phyloP scores from a whole-genome alignment of 2,797 vertebrate genomes.

The Pachyuromys duprasi region DNA sequence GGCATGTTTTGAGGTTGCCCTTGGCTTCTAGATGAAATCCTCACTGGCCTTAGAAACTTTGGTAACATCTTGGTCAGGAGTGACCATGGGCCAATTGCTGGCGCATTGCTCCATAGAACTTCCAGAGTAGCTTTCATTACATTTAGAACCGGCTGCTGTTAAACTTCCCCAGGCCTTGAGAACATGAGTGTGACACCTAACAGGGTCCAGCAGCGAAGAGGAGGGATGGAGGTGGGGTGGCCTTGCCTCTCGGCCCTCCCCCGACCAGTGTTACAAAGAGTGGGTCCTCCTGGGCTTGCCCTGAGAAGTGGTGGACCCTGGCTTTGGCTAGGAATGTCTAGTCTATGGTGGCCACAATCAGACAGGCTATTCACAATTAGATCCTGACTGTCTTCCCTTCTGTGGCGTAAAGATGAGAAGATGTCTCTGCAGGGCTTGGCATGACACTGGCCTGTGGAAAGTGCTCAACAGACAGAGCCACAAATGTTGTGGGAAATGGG shows the following conservation, averaged over 20 bases:
- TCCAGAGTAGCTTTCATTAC: neutral
- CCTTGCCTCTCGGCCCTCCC: neutral
- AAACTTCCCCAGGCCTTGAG: neutral
- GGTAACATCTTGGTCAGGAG: neutral
- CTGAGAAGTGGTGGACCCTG: neutral
- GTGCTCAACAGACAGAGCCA: neutral
- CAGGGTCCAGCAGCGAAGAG: neutral
- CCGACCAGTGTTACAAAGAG: neutral
- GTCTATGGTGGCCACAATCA: neutral
- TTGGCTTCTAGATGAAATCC: constrained; percentile 25
- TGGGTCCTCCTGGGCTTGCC: neutral
- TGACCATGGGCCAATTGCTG: neutral
- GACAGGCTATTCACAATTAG: neutral
- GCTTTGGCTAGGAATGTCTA: neutral
- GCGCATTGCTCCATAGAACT: neutral
- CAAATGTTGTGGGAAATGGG: neutral
- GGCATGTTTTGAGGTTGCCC: neutral
- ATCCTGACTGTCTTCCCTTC: neutral
- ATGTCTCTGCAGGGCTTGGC: neutral
- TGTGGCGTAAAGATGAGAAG: constrained; percentile 1
- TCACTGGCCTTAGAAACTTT: neutral
- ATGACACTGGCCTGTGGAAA: neutral
- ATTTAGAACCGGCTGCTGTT: neutral
- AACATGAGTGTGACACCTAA: neutral
- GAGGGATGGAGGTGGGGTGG: neutral